These are phyloP conservation scores for Centruroides vittatus DNA, from an alignment of 1,140 invertebrate genomes.

Conservation along the genomic window DNA sequence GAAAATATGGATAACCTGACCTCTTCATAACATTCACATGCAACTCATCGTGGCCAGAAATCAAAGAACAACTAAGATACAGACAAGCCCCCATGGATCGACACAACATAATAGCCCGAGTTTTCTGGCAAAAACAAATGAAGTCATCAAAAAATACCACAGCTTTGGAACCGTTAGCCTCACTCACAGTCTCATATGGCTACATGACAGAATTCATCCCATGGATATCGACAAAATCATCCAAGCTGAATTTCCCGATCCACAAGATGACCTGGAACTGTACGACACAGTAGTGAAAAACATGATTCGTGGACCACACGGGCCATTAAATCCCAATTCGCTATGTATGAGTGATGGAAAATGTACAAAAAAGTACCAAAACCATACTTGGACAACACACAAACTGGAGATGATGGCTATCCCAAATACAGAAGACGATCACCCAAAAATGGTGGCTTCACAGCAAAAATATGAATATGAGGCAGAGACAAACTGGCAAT, in stretches of 20 bases:
- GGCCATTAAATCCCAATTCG: too few relatives aligned
- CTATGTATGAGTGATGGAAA: conserved; percentile 9
- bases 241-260: too few relatives aligned
- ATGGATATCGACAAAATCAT: too few relatives aligned
- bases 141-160: conserved; percentile 4
- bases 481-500: conserved; percentile 17
- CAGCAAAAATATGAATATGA: neutral
- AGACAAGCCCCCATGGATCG: conserved; percentile 22
- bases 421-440: conserved; percentile 27
- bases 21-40: too few relatives aligned
- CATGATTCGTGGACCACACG: too few relatives aligned
- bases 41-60: too few relatives aligned
- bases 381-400: neutral
- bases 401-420: conserved; percentile 23
- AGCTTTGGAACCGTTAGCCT: conserved; percentile 15
- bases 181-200: conserved; percentile 28
- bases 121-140: conserved; percentile 29
- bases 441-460: conserved; percentile 18
- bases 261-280: too few relatives aligned
- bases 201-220: too few relatives aligned
- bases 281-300: too few relatives aligned
- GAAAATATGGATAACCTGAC: too few relatives aligned
- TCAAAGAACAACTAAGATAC: conserved; percentile 20
- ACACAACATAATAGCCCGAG: conserved; percentile 27
- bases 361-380: conserved; percentile 17